A percentile compares a stretch with the other conserved stretches of the same genome.
Conservation (phyloP, 1,140 invertebrate species). For the Eufriesea mexicana region DNA sequence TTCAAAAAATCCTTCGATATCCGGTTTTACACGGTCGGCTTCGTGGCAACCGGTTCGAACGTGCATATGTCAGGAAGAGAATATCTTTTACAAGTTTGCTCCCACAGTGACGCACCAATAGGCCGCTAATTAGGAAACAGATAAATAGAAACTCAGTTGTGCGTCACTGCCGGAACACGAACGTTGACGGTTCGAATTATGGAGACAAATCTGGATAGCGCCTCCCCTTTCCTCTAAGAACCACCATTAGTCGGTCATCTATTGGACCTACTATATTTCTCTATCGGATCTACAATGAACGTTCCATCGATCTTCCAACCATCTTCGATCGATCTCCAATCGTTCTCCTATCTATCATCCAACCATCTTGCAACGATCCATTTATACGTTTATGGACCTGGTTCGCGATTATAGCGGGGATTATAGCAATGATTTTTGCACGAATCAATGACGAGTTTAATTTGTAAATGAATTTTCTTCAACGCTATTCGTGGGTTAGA, state of each 20-base stretch:
- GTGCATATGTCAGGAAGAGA: slow-evolving; percentile 10
- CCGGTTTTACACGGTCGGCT: slow-evolving; percentile 20
- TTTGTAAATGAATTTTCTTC: no score
- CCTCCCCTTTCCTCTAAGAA: not conserved
- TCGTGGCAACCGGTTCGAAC: slow-evolving; percentile 11
- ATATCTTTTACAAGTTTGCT: slow-evolving; percentile 29
- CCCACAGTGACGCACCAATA: not conserved
- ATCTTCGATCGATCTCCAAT: not conserved
- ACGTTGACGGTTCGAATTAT: not conserved
- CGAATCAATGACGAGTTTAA: no score
- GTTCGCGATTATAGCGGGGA: no score
- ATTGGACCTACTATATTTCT: not conserved
- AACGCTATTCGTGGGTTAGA: no score
- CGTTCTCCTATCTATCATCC: no score
- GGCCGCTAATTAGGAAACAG: slow-evolving; percentile 6
- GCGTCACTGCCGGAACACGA: not conserved
- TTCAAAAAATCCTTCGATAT: slow-evolving; percentile 10
- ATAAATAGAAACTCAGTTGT: not conserved
- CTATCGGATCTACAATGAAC: not conserved
- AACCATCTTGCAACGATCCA: no score
- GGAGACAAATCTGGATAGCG: not conserved
- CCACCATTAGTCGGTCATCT: not conserved
- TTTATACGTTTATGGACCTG: no score
- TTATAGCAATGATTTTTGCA: no score
- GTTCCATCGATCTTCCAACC: not conserved